These are phyloP conservation scores for Drosophila planitibia DNA, from an alignment of 2,888 invertebrate genomes.

Conservation along the genomic window DNA sequence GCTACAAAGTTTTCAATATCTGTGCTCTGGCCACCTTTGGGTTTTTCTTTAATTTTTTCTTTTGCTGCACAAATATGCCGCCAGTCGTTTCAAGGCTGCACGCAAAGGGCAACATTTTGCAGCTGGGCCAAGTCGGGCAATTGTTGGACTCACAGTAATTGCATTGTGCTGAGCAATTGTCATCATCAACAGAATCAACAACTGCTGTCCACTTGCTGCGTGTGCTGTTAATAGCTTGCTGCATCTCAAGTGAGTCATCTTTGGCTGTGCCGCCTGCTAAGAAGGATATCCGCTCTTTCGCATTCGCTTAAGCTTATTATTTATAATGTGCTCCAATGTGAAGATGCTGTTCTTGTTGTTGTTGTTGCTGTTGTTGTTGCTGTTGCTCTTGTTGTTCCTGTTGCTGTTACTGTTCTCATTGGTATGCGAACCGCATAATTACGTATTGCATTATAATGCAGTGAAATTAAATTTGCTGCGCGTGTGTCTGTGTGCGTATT, in stretches of 20 bases:
- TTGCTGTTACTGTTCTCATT: slow-evolving; percentile 1
- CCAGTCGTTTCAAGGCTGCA: slow-evolving; percentile 31
- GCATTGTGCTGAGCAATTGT: slow-evolving; percentile 42
- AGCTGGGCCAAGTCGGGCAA: slow-evolving; percentile 33
- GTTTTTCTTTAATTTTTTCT: not conserved
- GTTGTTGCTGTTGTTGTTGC: not conserved
- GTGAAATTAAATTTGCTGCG: slow-evolving; percentile 44
- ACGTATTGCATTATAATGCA: slow-evolving; percentile 60
- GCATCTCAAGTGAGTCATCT: slow-evolving; percentile 40
- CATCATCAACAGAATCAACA: slow-evolving; percentile 43
- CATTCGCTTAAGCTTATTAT: slow-evolving; percentile 43
- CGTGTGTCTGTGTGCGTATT: slow-evolving; percentile 17
- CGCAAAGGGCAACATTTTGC: slow-evolving; percentile 34
- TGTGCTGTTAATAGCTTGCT: slow-evolving; percentile 41
- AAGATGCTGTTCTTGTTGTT: slow-evolving; percentile 3
- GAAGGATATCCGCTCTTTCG: slow-evolving; percentile 72
- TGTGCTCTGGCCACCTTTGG: slow-evolving; percentile 34
- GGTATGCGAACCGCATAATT: slow-evolving; percentile 71
- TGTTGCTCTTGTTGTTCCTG: not conserved
- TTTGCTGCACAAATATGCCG: slow-evolving; percentile 8
- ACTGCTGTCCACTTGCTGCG: slow-evolving; percentile 53
- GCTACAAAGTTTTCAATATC: slow-evolving; percentile 36
- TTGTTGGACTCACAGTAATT: slow-evolving; percentile 37
- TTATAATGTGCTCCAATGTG: slow-evolving; percentile 36
- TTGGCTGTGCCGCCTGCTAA: slow-evolving; percentile 49